These are phyloP conservation scores for Pseudomyrmex dendroicus DNA, from an alignment of 1,140 invertebrate genomes.

Conservation along the genomic window DNA sequence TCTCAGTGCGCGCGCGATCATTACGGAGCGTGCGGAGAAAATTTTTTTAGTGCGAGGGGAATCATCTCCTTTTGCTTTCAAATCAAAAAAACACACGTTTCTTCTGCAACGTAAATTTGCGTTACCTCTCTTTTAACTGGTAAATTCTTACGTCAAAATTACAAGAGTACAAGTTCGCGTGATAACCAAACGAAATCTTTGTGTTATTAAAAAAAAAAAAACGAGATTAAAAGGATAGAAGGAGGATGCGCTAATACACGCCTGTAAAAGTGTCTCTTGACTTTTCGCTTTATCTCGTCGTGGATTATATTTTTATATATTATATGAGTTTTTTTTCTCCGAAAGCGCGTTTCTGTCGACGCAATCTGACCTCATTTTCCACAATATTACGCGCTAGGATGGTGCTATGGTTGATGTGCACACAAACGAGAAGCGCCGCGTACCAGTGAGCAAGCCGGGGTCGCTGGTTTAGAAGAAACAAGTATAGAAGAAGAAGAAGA, in stretches of 20 bases:
- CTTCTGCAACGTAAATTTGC: too few species aligned
- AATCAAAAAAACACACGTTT: constrained; percentile 12
- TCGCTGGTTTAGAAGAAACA: constrained; percentile 60
- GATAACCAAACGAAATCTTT: too few species aligned
- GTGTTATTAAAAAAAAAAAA: too few species aligned
- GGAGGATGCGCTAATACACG: too few species aligned
- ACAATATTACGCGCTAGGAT: constrained; percentile 29
- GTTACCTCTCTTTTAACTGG: too few species aligned
- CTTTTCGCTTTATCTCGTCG: not conserved
- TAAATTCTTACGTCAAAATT: too few species aligned
- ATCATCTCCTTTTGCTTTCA: constrained; percentile 17
- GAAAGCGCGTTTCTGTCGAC: not conserved
- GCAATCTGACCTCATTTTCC: constrained; percentile 44
- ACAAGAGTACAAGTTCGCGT: too few species aligned
- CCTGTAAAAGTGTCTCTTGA: too few species aligned
- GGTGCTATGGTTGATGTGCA: constrained; percentile 51
- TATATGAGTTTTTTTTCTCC: too few species aligned
- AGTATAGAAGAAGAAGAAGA: constrained; percentile 52
- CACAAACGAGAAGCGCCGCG: constrained; percentile 67
- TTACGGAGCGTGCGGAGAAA: constrained; percentile 26
- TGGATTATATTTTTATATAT: constrained; percentile 4
- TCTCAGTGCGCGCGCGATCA: not conserved
- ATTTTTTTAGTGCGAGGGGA: not conserved
- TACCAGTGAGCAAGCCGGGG: constrained; percentile 51
- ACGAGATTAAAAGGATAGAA: too few species aligned